phyloP scores from a whole-genome alignment of 2,797 vertebrate species.

The Coccyzus lansbergi region DNA sequence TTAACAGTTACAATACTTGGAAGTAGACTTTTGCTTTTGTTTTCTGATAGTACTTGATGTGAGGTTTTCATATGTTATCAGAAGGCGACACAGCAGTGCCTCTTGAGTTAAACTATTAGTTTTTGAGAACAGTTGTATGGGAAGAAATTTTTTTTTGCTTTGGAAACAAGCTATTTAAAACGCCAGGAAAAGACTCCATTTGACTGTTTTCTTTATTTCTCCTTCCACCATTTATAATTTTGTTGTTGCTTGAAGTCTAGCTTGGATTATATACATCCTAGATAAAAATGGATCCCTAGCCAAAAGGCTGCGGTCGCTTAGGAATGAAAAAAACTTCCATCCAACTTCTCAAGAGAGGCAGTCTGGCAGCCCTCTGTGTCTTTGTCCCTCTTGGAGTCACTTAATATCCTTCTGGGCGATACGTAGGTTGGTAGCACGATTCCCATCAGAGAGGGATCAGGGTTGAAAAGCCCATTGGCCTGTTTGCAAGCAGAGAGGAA shows the following conservation, averaged over 20 bases:
- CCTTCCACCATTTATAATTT: background rate
- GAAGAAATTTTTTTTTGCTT: background rate
- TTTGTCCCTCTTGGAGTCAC: conserved; percentile 13
- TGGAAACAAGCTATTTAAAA: conserved; percentile 17
- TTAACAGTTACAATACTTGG: background rate
- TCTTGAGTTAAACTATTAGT: background rate
- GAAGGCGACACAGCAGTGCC: background rate
- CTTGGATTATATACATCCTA: background rate
- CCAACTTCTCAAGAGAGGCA: background rate
- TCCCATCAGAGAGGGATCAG: background rate
- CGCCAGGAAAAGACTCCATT: background rate
- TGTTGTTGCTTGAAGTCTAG: background rate
- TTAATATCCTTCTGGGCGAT: background rate
- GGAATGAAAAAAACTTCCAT: background rate
- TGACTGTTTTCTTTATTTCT: conserved; percentile 19
- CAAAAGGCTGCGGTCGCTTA: background rate
- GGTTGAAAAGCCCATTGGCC: background rate
- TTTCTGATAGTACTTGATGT: background rate
- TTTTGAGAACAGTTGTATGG: background rate
- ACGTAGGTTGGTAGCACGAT: background rate
- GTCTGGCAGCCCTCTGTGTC: background rate
- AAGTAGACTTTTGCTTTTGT: background rate
- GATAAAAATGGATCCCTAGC: background rate
- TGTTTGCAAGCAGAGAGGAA: background rate
- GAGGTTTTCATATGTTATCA: background rate